These are phyloP conservation scores for Caenorhabditis doughertyi DNA, from an alignment of 2,888 invertebrate genomes.

Conservation along the genomic window DNA sequence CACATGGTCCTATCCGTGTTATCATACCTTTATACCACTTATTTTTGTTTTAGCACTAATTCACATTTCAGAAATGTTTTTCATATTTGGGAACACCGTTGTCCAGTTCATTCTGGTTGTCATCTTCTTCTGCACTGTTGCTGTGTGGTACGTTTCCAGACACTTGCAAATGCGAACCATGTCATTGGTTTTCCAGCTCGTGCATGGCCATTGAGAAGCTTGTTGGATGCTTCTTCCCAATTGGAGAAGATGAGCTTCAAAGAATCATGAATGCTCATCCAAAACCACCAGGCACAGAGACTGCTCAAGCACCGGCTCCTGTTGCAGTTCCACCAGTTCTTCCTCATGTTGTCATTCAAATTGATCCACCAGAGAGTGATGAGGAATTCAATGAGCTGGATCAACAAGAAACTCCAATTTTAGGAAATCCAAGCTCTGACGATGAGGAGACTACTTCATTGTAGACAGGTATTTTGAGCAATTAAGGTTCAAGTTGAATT, in stretches of 20 bases:
- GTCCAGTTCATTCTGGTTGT: constrained; percentile 33
- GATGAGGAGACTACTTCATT: neutral
- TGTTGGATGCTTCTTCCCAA: constrained; percentile 5
- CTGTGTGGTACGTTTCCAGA: neutral
- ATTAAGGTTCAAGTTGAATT: neutral
- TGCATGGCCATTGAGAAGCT: constrained; percentile 10
- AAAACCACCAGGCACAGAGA: neutral
- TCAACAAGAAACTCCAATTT: constrained; percentile 8
- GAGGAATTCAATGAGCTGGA: neutral
- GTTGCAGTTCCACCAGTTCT: neutral
- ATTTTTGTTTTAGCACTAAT: neutral
- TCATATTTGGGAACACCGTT: constrained; percentile 5
- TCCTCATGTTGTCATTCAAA: constrained; percentile 1
- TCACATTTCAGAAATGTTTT: constrained; percentile 1
- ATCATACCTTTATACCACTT: neutral
- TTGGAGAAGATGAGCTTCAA: constrained; percentile 7
- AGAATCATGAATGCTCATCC: constrained; percentile 26
- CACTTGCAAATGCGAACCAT: neutral
- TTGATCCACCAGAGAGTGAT: constrained; percentile 8
- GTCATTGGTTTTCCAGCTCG: constrained; percentile 1
- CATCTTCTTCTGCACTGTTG: constrained; percentile 3
- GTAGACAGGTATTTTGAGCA: neutral
- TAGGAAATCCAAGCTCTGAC: neutral
- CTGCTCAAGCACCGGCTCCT: neutral
- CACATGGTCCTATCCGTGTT: constrained; percentile 6